These are phyloP conservation scores for Scrobipalpa costella DNA, from an alignment of 2,888 invertebrate genomes.

Conservation along the genomic window DNA sequence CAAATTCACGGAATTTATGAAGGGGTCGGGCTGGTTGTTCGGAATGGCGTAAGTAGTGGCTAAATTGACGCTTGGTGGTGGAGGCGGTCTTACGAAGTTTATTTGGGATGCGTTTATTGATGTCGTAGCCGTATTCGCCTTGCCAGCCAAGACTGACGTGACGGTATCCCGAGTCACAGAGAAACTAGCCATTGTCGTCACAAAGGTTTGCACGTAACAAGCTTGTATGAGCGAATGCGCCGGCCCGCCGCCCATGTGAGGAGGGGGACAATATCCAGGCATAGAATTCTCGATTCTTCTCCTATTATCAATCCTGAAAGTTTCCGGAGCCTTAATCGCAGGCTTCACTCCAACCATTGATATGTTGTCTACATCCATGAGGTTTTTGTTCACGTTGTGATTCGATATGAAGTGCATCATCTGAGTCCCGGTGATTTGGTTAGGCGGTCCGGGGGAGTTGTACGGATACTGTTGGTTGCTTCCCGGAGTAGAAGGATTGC, in stretches of 20 bases:
- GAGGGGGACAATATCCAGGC: slow-evolving; percentile 76
- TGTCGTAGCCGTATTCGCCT: slow-evolving; percentile 88
- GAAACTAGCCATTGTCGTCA: slow-evolving; percentile 83
- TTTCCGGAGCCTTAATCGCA: slow-evolving; percentile 53
- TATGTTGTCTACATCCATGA: slow-evolving; percentile 78
- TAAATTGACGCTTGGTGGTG: slow-evolving; percentile 68
- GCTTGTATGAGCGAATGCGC: slow-evolving; percentile 69
- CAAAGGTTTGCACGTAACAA: slow-evolving; percentile 70
- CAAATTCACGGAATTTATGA: slow-evolving; percentile 72
- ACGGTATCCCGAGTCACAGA: slow-evolving; percentile 90
- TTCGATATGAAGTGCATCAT: slow-evolving; percentile 79
- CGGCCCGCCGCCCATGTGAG: slow-evolving; percentile 72
- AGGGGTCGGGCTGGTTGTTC: slow-evolving; percentile 74
- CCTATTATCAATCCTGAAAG: slow-evolving; percentile 54
- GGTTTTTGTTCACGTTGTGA: slow-evolving; percentile 75
- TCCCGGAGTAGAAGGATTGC: slow-evolving; percentile 66
- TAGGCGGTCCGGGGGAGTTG: slow-evolving; percentile 68
- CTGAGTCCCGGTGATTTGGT: slow-evolving; percentile 64
- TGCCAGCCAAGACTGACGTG: slow-evolving; percentile 89
- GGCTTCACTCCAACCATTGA: slow-evolving; percentile 76
- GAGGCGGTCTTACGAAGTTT: slow-evolving; percentile 67
- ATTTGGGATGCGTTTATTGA: slow-evolving; percentile 84
- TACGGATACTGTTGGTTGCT: slow-evolving; percentile 61
- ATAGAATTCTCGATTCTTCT: slow-evolving; percentile 64
- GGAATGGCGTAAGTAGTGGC: slow-evolving; percentile 73